Percentiles rank a stretch among this genome's conserved stretches.
phyloP scores from a whole-genome alignment of 1,140 invertebrate genomes.

The Zaprionus vittiger region DNA sequence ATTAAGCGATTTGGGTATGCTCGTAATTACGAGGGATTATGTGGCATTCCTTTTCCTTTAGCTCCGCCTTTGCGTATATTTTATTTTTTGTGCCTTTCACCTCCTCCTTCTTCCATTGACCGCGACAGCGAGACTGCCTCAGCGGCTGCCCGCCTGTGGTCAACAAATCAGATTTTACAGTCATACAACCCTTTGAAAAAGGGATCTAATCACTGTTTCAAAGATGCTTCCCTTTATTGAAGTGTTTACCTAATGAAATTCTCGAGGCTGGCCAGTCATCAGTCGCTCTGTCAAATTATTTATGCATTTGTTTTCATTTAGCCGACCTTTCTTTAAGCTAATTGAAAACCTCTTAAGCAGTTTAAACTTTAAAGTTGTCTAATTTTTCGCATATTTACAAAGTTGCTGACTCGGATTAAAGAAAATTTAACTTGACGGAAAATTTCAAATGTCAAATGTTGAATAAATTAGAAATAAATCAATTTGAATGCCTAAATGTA shows the following conservation, averaged over 20 bases:
- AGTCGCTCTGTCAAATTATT: conserved; percentile 1
- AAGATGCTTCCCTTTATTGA: neutral
- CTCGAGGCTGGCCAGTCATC: neutral
- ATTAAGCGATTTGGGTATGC: conserved; percentile 77
- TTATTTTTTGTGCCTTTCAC: neutral
- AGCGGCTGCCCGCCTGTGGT: conserved; percentile 41
- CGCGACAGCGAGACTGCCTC: neutral
- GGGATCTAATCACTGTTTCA: conserved; percentile 8
- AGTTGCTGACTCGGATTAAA: too few relatives aligned
- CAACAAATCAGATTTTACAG: conserved; percentile 46
- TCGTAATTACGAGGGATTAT: conserved; percentile 75
- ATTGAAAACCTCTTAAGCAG: conserved; percentile 1
- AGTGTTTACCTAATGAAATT: neutral
- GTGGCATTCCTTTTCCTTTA: conserved; percentile 31
- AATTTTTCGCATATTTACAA: too few relatives aligned
- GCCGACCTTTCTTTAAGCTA: neutral
- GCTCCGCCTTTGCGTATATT: neutral
- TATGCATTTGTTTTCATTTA: conserved; percentile 3
- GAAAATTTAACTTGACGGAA: too few relatives aligned
- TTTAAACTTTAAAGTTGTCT: conserved; percentile 9
- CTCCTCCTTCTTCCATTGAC: neutral
- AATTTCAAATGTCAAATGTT: too few relatives aligned
- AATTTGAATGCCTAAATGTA: too few relatives aligned
- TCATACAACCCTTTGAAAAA: conserved; percentile 8
- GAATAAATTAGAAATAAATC: too few relatives aligned